These are phyloP conservation scores for Xyrichtys novacula DNA, from an alignment of 2,797 vertebrate species.

Conservation along the genomic window DNA sequence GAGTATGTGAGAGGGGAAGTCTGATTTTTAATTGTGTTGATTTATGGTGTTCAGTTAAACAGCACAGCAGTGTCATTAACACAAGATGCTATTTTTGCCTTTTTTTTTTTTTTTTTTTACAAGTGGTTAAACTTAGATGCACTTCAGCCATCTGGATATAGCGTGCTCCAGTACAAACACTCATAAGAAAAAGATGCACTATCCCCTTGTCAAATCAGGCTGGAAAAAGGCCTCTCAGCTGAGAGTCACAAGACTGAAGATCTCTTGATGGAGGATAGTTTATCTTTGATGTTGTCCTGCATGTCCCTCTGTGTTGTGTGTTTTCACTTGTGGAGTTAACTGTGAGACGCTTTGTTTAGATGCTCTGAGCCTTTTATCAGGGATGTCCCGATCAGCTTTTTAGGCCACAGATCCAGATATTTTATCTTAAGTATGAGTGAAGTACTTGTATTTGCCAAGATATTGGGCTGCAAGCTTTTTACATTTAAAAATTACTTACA, in stretches of 20 bases:
- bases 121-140: slow-evolving; percentile 52
- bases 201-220: slow-evolving; percentile 19
- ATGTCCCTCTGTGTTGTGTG: slow-evolving; percentile 62
- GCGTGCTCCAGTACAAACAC: slow-evolving; percentile 21
- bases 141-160: slow-evolving; percentile 40
- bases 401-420: no score
- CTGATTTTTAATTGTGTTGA: slow-evolving; percentile 37
- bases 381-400: no score
- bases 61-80: slow-evolving; percentile 7
- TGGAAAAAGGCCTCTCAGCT: slow-evolving; percentile 40
- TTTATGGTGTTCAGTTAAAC: slow-evolving; percentile 36
- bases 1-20: neutral
- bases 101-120: slow-evolving; percentile 21
- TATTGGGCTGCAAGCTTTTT: no score
- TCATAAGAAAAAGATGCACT: slow-evolving; percentile 33
- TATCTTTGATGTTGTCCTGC: slow-evolving; percentile 58
- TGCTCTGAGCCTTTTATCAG: slow-evolving; percentile 12
- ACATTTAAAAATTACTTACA: no score
- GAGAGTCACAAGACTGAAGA: slow-evolving; percentile 36
- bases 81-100: slow-evolving; percentile 45
- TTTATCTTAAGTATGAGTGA: no score
- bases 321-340: slow-evolving; percentile 41
- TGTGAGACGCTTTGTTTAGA: slow-evolving; percentile 38
- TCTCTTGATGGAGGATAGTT: slow-evolving; percentile 28
- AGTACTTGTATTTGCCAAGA: no score